A percentile compares a stretch with the other conserved stretches of the same genome.
Conservation (phyloP, 2,888 invertebrate genomes). For the Acleris cristana region DNA sequence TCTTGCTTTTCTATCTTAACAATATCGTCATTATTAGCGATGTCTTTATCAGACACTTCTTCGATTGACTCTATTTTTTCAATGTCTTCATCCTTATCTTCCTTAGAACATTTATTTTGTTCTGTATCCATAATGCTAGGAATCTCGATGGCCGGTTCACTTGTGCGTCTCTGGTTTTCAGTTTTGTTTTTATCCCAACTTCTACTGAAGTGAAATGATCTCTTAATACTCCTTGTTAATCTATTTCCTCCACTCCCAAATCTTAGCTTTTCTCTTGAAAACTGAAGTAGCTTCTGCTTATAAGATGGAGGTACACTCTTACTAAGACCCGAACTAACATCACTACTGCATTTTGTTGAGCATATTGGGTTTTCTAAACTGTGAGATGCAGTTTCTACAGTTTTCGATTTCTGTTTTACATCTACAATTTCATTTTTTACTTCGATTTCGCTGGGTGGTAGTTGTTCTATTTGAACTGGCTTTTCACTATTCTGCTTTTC, state of each 20-base stretch:
- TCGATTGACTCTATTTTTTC: conserved; percentile 78
- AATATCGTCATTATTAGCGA: conserved; percentile 71
- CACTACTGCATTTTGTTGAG: conserved; percentile 72
- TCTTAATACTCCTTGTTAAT: conserved; percentile 76
- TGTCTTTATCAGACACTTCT: conserved; percentile 67
- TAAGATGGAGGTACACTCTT: conserved; percentile 81
- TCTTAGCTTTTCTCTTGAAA: conserved; percentile 76
- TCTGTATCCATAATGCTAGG: conserved; percentile 58
- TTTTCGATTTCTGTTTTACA: conserved; percentile 64
- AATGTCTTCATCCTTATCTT: conserved; percentile 72
- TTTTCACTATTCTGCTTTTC: conserved; percentile 63
- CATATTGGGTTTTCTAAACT: conserved; percentile 76
- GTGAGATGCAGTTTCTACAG: conserved; percentile 73
- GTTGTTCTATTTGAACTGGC: conserved; percentile 45
- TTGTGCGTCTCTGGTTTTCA: conserved; percentile 70
- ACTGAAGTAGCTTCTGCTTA: conserved; percentile 78
- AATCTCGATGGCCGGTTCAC: conserved; percentile 73
- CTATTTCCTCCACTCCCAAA: conserved; percentile 77
- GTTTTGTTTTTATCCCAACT: conserved; percentile 76
- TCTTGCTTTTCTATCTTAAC: conserved; percentile 61
- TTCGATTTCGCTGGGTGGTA: conserved; percentile 41
- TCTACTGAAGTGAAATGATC: conserved; percentile 77
- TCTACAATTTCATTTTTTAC: conserved; percentile 51
- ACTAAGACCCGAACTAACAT: conserved; percentile 72
- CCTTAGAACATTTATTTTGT: conserved; percentile 65